Base-by-base conservation (phyloP, 2,113 vertebrate species). In the Tachysurus vachellii region DNA sequence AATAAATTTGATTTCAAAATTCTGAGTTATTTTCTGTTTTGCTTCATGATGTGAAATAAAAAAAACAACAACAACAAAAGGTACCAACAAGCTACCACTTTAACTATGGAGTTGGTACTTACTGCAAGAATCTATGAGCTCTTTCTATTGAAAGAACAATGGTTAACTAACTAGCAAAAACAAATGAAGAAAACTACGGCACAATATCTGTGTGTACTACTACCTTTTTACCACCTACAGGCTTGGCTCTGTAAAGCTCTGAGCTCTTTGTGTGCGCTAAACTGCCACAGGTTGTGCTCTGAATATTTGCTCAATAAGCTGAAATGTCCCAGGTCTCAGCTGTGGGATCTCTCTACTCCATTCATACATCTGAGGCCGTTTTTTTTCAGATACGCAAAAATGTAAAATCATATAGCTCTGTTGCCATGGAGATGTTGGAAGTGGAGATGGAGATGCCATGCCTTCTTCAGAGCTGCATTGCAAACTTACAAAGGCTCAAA, bases 381-480 rank as follows among this genome's bases (percentile, higher is more conserved):
- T 56, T 89, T 53, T 42, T 9, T n/a, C 14, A 28, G 54, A 82
- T 68, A 61, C 54, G 14, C 80, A 85, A 87, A 92, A 92, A 91
- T 91, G 92, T 93, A 85, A 93, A 92, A 87, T 93, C 93, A 92
- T 71, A 70, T 82, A 89, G 84, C 87, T 86, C 84, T 85, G 94
- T 95, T 94, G 91, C 94, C 94, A 94, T 94, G 94, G 95, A 92
- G 91, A 95, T 92, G 56, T 86, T 88, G 81, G 76, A 87, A 88
- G 85, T 56, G 42, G 59, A 62, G 59, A 85, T 79, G 59, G 57
- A 85, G 73, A 73, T 80, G 66, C 89, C 88, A 80, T 90, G 90
- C 87, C 87, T 91, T 82, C 28, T 82, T 89, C 66, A 86, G 71
- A 44, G 56, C 70, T 88, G 90, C 89, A 89, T 92, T 88, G 88